Base-by-base conservation (phyloP, 2,113 vertebrate species). In the Chaetodon auriga region DNA sequence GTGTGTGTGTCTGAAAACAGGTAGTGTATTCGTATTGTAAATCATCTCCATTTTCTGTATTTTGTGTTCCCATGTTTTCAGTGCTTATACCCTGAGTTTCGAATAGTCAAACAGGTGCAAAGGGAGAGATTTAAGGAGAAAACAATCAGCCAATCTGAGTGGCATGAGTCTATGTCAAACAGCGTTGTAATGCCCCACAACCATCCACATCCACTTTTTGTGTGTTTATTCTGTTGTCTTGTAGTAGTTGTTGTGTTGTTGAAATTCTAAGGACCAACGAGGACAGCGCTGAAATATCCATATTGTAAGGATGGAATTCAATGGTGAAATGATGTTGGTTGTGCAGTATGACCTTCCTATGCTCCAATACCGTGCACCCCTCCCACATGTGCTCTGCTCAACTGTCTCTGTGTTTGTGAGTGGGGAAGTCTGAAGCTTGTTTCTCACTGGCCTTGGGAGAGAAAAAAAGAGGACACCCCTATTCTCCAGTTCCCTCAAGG, bases 171-270 rank as follows among this genome's bases (percentile, higher is more conserved):
- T 81, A 60, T 30, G 30, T 30, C 30, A 80, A 74, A 89, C 83
- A 86, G 80, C 77, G 81, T 84, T 82, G 35, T 64, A 84, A 75
- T 76, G 46, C 68, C 80, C 82, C 83, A 77, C 82, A 83, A 63
- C 85, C 85, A 83, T 81, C 68, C 65, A 43, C 86, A 78, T 80
- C 87, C 86, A 65, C 64, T 87, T 86, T 91, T 72, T 90, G 85
- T 87, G 87, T 92, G 87, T 93, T 92, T 88, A 81, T 93, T 94
- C 85, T 91, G 91, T 91, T 92, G 92, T 94, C 85, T 92, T 87
- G 93, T 94, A 92, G 88, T 87, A 87, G 92, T 92, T 90, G 83
- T 92, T 90, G 94, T 94, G 83, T 87, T 91, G 85, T 94, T 93
- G 80, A 90, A 91, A 72, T 86, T 91, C 81, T 87, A 87, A 84